Conservation (phyloP, 1,140 invertebrate genomes). For the Tribolium castaneum region DNA sequence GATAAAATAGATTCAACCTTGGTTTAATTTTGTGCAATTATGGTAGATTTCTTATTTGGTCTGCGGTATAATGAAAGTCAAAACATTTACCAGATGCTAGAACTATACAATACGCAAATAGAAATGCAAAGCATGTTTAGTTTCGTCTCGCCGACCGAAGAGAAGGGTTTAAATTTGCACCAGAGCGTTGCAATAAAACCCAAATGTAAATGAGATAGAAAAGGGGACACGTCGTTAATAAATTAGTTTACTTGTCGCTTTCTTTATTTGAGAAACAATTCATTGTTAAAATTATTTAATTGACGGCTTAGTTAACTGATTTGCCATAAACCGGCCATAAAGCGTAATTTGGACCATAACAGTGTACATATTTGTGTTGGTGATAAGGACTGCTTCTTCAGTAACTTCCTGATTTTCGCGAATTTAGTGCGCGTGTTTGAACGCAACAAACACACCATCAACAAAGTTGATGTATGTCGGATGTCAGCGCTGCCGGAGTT, state of each 20-base stretch:
- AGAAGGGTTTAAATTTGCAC: not conserved
- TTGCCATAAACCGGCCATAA: not conserved
- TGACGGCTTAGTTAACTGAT: slow-evolving; percentile 10
- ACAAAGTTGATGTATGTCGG: slow-evolving; percentile 24
- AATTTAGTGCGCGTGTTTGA: slow-evolving; percentile 20
- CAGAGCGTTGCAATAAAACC: not conserved
- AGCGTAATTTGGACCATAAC: not conserved
- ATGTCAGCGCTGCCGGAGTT: slow-evolving; percentile 1
- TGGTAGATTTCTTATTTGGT: slow-evolving; percentile 6
- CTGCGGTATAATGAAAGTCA: not conserved
- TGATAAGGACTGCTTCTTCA: not conserved
- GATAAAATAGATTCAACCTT: not conserved
- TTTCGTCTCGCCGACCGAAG: not conserved
- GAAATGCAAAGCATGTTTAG: slow-evolving; percentile 14
- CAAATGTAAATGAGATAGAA: slow-evolving; percentile 16
- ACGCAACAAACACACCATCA: not conserved
- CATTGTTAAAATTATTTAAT: not conserved
- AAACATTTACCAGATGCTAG: not conserved
- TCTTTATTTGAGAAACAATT: not conserved
- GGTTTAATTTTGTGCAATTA: not conserved
- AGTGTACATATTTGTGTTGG: not conserved
- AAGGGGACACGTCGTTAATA: not conserved
- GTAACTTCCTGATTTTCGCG: not conserved
- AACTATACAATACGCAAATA: not conserved
- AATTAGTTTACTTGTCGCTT: not conserved